Percentiles rank a stretch among this genome's conserved stretches.
These are phyloP conservation scores for Deroplatys truncata DNA, from an alignment of 2,888 invertebrate species.

Conservation along the genomic window DNA sequence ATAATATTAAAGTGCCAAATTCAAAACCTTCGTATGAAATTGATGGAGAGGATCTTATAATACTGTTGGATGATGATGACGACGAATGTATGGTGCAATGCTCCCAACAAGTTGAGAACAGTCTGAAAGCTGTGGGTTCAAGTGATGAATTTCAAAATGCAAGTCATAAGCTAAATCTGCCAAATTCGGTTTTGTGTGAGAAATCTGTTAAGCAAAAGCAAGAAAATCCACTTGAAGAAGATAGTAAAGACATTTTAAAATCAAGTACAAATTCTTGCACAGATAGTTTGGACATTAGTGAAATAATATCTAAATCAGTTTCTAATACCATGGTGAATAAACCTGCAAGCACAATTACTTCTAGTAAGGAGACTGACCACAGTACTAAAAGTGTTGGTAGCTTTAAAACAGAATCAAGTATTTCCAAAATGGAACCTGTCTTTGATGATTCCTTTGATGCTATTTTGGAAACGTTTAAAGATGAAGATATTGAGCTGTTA, in stretches of 20 bases:
- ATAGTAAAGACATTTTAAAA: background rate
- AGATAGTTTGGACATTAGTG: background rate
- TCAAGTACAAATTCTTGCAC: background rate
- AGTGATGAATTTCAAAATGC: background rate
- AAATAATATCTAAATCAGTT: background rate
- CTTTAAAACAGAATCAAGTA: background rate
- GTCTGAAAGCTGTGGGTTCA: background rate
- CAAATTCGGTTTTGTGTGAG: background rate
- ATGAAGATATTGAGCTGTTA: slow-evolving; percentile 15
- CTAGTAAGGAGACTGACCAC: background rate
- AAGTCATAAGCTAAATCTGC: background rate
- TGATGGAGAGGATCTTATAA: background rate
- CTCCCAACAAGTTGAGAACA: slow-evolving; percentile 8
- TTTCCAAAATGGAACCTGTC: background rate
- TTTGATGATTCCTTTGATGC: slow-evolving; percentile 19
- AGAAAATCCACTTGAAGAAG: background rate
- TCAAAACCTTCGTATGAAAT: background rate
- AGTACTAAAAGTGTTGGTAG: background rate
- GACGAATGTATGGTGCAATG: background rate
- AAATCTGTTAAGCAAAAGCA: background rate
- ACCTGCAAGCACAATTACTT: background rate
- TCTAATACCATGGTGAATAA: background rate
- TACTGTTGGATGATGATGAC: slow-evolving; percentile 1
- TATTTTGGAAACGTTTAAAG: slow-evolving; percentile 8
- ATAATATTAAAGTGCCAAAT: background rate